These are phyloP conservation scores for Bergia sp. DNA, from an alignment of 92 coral and sea anemone species.

Conservation along the genomic window DNA sequence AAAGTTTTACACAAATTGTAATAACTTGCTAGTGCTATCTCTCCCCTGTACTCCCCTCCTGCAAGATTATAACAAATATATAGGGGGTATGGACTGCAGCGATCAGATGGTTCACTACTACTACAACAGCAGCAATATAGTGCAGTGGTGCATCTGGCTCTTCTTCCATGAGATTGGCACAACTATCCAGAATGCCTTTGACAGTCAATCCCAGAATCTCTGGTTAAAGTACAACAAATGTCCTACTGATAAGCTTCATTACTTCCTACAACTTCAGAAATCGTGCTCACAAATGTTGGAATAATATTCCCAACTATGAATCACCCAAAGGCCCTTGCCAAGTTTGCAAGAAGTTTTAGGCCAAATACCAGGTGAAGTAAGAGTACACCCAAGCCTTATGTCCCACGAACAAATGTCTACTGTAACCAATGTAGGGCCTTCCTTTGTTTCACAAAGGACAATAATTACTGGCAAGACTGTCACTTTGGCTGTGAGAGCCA, in stretches of 20 bases:
- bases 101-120: constrained; percentile 60
- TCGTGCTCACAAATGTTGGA: constrained; percentile 52
- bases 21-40: too few species aligned
- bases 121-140: constrained; percentile 40
- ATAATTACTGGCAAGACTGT: constrained; percentile 46
- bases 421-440: constrained; percentile 48
- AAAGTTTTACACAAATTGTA: too few species aligned
- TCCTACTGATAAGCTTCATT: constrained; percentile 31
- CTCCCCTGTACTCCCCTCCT: constrained; percentile 47
- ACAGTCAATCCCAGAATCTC: constrained; percentile 51
- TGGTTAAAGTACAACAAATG: constrained; percentile 40
- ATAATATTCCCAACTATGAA: constrained; percentile 50
- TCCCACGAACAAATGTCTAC: constrained; percentile 52
- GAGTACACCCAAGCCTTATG: constrained; percentile 30
- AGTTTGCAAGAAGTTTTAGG: constrained; percentile 50
- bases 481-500: neutral
- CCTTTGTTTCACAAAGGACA: constrained; percentile 49
- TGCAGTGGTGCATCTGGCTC: constrained; percentile 32
- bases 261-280: constrained; percentile 52
- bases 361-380: constrained; percentile 1
- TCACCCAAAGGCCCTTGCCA: constrained; percentile 51
- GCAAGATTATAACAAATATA: constrained; percentile 47
- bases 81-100: constrained; percentile 43
- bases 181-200: constrained; percentile 57
- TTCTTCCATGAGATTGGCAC: constrained; percentile 53